Evolutionary conservation across 2,797 vertebrate species (phyloP).

Genomic region (Myripristis murdjan): DNA sequence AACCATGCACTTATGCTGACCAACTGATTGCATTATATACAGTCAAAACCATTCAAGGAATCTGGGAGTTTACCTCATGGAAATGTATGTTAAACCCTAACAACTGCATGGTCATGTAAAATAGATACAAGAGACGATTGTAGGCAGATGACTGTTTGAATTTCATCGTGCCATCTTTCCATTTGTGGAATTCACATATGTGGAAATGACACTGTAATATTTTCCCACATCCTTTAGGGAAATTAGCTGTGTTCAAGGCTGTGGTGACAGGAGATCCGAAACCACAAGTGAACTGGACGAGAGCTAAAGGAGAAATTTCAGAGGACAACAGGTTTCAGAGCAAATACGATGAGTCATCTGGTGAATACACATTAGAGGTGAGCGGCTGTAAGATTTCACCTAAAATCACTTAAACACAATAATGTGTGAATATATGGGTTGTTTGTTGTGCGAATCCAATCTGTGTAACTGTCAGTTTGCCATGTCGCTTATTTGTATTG

Average conservation of each 20-base stretch:
- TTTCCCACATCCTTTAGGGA: constrained; percentile 78
- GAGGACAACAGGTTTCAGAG: constrained; percentile 83
- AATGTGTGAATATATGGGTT: not conserved
- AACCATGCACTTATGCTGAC: not conserved
- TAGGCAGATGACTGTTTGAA: not conserved
- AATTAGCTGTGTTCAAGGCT: constrained; percentile 86
- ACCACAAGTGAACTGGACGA: constrained; percentile 88
- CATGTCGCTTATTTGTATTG: constrained; percentile 33
- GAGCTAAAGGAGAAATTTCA: constrained; percentile 72
- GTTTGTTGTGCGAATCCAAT: constrained; percentile 2
- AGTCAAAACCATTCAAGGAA: not conserved
- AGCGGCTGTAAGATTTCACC: constrained; percentile 32
- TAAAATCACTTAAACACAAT: not conserved
- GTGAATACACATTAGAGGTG: constrained; percentile 88
- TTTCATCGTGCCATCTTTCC: not conserved
- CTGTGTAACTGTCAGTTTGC: not conserved
- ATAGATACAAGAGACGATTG: not conserved
- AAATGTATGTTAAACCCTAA: not conserved
- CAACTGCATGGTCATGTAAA: not conserved
- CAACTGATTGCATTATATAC: constrained; percentile 1
- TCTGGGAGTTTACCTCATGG: not conserved
- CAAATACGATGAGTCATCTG: constrained; percentile 75
- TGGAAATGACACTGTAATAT: constrained; percentile 1
- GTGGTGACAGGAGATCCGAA: constrained; percentile 87
- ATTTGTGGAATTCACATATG: constrained; percentile 2